Conservation (phyloP, 2,113 vertebrate species). For the Vicugna pacos region DNA sequence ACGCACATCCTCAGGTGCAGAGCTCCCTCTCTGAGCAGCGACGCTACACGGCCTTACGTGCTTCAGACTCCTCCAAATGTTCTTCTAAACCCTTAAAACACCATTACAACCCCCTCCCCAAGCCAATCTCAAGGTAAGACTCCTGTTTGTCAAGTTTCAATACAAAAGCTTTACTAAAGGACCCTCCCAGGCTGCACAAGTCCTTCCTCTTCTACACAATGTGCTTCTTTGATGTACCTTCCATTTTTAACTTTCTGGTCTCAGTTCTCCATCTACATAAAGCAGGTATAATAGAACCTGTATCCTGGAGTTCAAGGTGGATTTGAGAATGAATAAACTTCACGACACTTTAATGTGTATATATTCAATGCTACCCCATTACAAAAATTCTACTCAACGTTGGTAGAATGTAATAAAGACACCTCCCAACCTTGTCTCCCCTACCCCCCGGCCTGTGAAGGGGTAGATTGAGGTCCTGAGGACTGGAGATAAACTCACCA, state of each 20-base stretch:
- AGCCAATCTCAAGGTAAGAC: neutral
- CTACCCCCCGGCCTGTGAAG: neutral
- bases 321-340: neutral
- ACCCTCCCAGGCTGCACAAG: neutral
- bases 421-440: neutral
- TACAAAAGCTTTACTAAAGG: neutral
- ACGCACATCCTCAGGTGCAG: neutral
- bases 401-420: neutral
- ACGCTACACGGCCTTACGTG: rapidly evolving
- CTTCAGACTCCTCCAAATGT: neutral
- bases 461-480: neutral
- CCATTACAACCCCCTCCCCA: too few species aligned
- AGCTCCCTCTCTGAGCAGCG: neutral
- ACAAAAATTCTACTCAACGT: neutral
- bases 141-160: neutral
- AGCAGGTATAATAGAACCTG: neutral
- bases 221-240: neutral
- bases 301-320: neutral
- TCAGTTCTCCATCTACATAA: neutral
- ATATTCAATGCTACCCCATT: neutral
- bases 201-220: neutral
- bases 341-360: neutral
- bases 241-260: neutral
- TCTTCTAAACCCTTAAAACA: neutral
- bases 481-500: neutral